Conservation (phyloP, 2,797 vertebrate species). For the Sarcophilus harrisii region DNA sequence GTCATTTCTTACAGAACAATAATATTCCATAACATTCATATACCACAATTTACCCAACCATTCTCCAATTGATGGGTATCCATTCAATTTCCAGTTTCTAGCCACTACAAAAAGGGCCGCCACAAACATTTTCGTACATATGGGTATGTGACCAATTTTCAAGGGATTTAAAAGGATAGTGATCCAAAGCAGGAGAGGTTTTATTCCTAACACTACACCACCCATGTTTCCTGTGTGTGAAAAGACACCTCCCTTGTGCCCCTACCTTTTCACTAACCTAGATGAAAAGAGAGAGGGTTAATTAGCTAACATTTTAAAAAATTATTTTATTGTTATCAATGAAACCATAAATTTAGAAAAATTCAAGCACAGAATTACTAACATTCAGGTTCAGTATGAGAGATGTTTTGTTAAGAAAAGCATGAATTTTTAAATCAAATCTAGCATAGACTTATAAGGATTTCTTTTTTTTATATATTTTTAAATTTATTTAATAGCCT, state of each 20-base stretch:
- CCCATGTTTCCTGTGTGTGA: not conserved
- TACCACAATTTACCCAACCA: too few species aligned
- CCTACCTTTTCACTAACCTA: not conserved
- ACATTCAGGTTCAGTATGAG: not conserved
- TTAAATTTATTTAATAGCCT: too few species aligned
- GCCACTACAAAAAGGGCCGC: too few species aligned
- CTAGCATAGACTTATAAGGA: not conserved
- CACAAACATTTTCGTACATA: too few species aligned
- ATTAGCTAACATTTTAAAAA: not conserved
- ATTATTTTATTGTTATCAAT: not conserved
- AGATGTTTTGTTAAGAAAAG: not conserved
- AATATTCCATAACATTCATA: too few species aligned
- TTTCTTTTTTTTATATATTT: too few species aligned
- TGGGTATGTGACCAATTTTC: not conserved
- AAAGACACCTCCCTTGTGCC: not conserved
- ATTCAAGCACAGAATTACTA: conserved; percentile 20
- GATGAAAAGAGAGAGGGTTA: not conserved
- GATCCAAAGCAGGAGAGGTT: not conserved
- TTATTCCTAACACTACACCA: not conserved
- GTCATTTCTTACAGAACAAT: too few species aligned
- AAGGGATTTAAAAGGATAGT: not conserved
- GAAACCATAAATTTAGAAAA: not conserved
- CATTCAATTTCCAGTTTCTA: too few species aligned
- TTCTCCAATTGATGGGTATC: too few species aligned
- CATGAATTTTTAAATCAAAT: not conserved